These are phyloP conservation scores for Augochlorella aurata DNA, from an alignment of 2,888 invertebrate species.

Conservation along the genomic window DNA sequence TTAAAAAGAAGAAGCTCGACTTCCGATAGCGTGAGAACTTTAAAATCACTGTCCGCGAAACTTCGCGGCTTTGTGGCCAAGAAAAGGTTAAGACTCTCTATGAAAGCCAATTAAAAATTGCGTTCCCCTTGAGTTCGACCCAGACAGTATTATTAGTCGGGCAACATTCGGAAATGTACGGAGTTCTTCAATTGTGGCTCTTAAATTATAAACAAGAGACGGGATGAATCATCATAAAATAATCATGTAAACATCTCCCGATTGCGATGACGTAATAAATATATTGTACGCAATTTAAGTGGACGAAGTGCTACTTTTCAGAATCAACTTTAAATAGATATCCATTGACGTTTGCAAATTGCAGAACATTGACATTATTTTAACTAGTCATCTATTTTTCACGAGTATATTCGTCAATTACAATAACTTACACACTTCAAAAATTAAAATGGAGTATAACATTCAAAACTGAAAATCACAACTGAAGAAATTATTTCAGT, in stretches of 20 bases:
- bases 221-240: neutral
- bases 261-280: neutral
- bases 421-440: neutral
- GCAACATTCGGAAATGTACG: neutral
- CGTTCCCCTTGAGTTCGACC: conserved; percentile 24
- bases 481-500: neutral
- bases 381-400: too few species aligned
- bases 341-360: too few species aligned
- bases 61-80: conserved; percentile 33
- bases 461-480: neutral
- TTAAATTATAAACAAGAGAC: neutral
- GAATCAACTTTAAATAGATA: too few species aligned
- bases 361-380: too few species aligned
- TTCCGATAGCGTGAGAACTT: conserved; percentile 55
- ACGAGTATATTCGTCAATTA: too few species aligned
- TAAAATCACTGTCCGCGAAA: conserved; percentile 51
- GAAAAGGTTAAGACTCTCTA: conserved; percentile 30
- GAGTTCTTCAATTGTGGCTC: too few species aligned
- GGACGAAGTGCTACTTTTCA: too few species aligned
- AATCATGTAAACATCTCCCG: neutral
- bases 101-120: conserved; percentile 64
- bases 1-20: conserved; percentile 54
- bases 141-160: conserved; percentile 6
- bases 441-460: neutral
- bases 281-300: neutral